Conservation (phyloP, 2,113 vertebrate genomes). For the Ivindomyrus marchei region DNA sequence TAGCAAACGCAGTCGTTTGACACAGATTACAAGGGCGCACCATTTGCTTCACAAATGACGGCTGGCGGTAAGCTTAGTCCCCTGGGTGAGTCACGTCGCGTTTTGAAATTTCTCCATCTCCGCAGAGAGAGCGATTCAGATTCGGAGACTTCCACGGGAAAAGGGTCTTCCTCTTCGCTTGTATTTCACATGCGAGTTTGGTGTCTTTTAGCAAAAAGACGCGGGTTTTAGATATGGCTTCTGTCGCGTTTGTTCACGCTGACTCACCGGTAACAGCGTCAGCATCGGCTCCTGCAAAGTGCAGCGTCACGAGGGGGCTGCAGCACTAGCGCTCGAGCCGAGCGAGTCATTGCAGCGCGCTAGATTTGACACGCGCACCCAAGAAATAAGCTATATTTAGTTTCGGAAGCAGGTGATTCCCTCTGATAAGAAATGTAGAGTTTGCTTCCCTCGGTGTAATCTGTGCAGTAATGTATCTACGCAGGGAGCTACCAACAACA, state of each 20-base stretch:
- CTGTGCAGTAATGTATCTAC: not conserved
- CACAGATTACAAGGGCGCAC: not conserved
- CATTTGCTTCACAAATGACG: not conserved
- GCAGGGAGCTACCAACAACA: not conserved
- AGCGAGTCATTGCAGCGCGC: not conserved
- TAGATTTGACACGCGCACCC: not conserved
- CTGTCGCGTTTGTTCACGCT: not conserved
- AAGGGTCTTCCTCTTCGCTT: not conserved
- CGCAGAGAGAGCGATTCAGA: not conserved
- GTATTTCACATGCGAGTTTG: not conserved
- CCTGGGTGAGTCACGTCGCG: not conserved
- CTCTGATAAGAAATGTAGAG: not conserved
- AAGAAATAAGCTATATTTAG: not conserved
- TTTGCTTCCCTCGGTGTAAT: not conserved
- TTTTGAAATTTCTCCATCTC: not conserved
- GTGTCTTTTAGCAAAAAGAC: not conserved
- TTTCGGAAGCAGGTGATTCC: not conserved
- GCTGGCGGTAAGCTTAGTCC: not conserved
- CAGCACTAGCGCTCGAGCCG: not conserved
- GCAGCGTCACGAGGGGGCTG: not conserved
- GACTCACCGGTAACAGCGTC: not conserved
- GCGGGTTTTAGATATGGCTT: not conserved
- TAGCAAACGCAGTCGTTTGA: not conserved
- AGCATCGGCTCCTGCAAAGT: not conserved
- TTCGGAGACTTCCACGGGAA: not conserved